These are phyloP conservation scores for Sardinella longiceps DNA, from an alignment of 2,797 vertebrate species.

Conservation along the genomic window DNA sequence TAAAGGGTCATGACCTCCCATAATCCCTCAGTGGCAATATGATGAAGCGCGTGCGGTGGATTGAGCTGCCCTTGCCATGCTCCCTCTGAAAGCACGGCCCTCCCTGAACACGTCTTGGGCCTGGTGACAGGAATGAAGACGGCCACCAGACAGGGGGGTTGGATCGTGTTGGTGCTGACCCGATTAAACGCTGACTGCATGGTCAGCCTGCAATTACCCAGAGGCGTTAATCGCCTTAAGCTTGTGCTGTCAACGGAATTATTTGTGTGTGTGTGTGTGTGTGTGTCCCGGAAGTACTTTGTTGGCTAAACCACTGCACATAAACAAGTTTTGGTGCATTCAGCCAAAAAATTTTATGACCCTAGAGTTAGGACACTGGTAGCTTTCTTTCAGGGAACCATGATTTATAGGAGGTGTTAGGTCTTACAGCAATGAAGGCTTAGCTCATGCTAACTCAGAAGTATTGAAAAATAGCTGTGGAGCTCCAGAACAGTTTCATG, in stretches of 20 bases:
- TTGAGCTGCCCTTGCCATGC: background rate
- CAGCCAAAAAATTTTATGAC: background rate
- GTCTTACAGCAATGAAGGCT: background rate
- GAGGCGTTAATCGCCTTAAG: conserved; percentile 49
- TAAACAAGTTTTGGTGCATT: background rate
- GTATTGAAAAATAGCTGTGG: background rate
- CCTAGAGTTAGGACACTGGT: background rate
- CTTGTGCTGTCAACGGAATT: background rate
- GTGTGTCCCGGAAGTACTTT: background rate
- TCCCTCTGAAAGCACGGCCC: background rate
- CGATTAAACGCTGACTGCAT: conserved; percentile 15
- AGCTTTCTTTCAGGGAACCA: background rate
- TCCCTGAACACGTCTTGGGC: background rate
- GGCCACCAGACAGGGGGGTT: conserved; percentile 31
- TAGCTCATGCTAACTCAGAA: background rate
- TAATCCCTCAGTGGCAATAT: background rate
- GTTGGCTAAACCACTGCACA: background rate
- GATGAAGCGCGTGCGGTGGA: background rate
- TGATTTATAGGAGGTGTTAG: background rate
- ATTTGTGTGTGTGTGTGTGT: background rate
- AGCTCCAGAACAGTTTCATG: background rate
- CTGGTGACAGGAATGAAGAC: background rate
- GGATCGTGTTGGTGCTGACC: conserved; percentile 6
- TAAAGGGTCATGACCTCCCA: background rate
- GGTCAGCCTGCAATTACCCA: conserved; percentile 47